These are phyloP conservation scores for Oikopleura vanhoeffeni DNA, from an alignment of 23 tunicate genomes.

Conservation along the genomic window DNA sequence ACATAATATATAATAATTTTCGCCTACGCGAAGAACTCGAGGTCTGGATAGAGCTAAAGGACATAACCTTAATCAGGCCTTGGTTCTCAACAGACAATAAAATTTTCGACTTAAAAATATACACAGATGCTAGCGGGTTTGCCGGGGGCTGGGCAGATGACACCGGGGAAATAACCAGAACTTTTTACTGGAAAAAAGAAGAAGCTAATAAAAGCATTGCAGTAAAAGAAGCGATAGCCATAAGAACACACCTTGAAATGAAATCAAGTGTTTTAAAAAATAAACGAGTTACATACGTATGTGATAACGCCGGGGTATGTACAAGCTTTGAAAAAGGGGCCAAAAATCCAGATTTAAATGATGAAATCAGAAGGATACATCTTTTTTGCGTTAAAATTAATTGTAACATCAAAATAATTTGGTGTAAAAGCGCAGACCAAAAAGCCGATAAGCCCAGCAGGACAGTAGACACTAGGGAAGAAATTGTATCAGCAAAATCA, in stretches of 20 bases:
- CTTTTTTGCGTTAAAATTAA: not conserved
- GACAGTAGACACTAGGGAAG: not conserved
- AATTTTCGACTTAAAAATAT: not conserved
- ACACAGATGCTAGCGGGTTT: not conserved
- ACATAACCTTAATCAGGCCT: not conserved
- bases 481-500: not conserved
- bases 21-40: not conserved
- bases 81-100: not conserved
- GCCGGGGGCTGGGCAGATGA: not conserved
- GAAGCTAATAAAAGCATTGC: not conserved
- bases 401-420: not conserved
- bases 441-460: not conserved
- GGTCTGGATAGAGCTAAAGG: not conserved
- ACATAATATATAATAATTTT: not conserved
- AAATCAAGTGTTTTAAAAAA: not conserved
- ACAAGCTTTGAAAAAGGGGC: not conserved
- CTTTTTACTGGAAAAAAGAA: not conserved
- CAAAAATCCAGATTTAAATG: not conserved
- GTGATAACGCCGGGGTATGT: not conserved
- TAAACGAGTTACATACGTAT: not conserved
- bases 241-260: not conserved
- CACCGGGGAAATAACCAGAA: not conserved
- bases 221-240: not conserved
- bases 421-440: not conserved
- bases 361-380: not conserved